These are phyloP conservation scores for Microtus richardsoni DNA, from an alignment of 2,113 vertebrate genomes.

Conservation along the genomic window DNA sequence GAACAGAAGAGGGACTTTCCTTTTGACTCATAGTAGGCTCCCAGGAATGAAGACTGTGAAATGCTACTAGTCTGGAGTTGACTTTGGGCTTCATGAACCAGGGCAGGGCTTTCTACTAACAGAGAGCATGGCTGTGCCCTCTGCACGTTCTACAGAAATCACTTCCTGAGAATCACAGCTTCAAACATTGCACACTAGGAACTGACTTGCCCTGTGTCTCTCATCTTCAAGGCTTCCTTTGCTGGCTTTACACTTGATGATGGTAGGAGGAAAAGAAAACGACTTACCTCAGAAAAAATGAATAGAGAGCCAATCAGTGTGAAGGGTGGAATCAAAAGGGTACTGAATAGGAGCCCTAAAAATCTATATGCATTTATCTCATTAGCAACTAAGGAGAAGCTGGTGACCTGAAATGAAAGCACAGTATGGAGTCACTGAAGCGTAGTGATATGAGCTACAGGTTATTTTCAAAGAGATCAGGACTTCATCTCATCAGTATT, in stretches of 20 bases:
- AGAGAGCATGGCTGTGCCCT: background rate
- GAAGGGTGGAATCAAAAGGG: slow-evolving; percentile 64
- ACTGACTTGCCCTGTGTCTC: background rate
- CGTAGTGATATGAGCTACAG: background rate
- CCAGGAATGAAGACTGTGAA: background rate
- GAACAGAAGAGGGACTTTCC: background rate
- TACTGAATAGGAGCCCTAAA: background rate
- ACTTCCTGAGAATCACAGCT: background rate
- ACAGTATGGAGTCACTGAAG: background rate
- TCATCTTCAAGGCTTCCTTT: background rate
- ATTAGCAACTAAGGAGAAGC: background rate
- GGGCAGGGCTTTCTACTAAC: background rate
- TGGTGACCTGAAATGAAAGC: slow-evolving; percentile 59
- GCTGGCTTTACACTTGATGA: background rate
- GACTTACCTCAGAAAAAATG: slow-evolving; percentile 63
- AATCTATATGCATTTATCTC: background rate
- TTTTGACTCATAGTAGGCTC: background rate
- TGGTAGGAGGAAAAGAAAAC: background rate
- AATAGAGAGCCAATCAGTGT: slow-evolving; percentile 57
- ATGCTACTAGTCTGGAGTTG: background rate
- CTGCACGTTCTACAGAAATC: background rate
- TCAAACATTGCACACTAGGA: background rate
- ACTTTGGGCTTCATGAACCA: background rate
- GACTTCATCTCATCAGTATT: background rate
- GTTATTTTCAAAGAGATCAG: background rate